Percentiles rank a stretch among this genome's conserved stretches.
phyloP scores from a whole-genome alignment of 2,888 invertebrate genomes.

The Hesperia comma region DNA sequence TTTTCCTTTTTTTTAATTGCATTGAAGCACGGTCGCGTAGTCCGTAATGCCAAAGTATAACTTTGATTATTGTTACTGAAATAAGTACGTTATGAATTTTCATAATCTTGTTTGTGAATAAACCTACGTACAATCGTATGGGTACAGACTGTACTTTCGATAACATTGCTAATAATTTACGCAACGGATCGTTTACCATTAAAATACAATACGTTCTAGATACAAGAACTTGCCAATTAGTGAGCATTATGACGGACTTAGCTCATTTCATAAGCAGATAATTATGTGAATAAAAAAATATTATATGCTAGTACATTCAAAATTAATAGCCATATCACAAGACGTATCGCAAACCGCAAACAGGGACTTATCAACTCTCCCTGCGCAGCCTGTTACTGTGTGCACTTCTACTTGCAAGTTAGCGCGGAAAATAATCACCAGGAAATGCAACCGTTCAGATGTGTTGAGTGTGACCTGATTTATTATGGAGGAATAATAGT shows the following conservation, averaged over 20 bases:
- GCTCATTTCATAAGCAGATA: too few relatives aligned
- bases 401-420: constrained; percentile 17
- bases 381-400: constrained; percentile 8
- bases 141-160: not conserved
- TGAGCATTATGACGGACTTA: too few relatives aligned
- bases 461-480: constrained; percentile 14
- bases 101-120: not conserved
- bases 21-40: constrained; percentile 35
- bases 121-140: not conserved
- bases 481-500: not conserved
- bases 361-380: constrained; percentile 12
- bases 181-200: not conserved
- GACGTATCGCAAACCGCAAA: constrained; percentile 6
- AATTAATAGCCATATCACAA: constrained; percentile 2
- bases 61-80: constrained; percentile 34
- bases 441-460: constrained; percentile 15
- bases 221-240: too few relatives aligned
- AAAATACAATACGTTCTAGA: not conserved
- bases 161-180: not conserved
- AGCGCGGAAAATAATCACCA: constrained; percentile 16
- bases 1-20: constrained; percentile 42
- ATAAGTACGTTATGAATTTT: constrained; percentile 16
- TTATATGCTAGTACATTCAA: not conserved
- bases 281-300: not conserved
- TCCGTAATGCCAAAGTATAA: constrained; percentile 35